Evolutionary conservation across 2,888 invertebrate genomes (phyloP), one percentile per base, ranked within the genome.

Genomic region (Platerodrilus igneus): DNA sequence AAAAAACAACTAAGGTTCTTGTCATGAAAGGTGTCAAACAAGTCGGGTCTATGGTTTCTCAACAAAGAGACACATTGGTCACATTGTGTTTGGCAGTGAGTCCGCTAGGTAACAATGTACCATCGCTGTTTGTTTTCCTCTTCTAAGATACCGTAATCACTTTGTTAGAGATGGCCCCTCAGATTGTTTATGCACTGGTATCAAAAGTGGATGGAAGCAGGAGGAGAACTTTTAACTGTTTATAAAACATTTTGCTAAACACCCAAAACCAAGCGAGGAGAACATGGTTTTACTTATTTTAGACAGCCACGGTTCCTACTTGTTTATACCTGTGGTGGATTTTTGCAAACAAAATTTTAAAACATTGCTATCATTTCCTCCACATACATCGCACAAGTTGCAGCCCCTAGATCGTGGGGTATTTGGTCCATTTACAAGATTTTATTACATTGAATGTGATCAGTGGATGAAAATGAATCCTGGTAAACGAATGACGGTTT

Each of bases 1-100:
- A 61, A 20, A 53, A 51, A 32, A 57, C 63, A 3, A 41, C 49
- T 5, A 59, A 57, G 41, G 29, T 29, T 2, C 20, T 29, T n/a
- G 36, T 11, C 21, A 19, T 13, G 4, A 25, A 26, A 26, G 14
- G 18, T 3, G 25, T 15, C 3, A 66, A 62, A 32, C 63, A 65
- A 47, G 57, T 66, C 11, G 60, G 58, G 4, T 48, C 53, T 27
- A 37, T 62, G 14, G 63, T 62, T 21, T 63, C 62, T 8, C 63
- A 55, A 3, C 63, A 67, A 55, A 52, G 64, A 28, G 63, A 63
- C n/a, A 41, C 47, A 16, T 37, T 60, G 1, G 59, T 66, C 2
- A 66, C 64, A 9, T 45, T 56, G 7, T 52, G 56, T 15, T 37
- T 50, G 13, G 55, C 57, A 20, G 58, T 66, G 25, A 60, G 56